Percentiles rank a stretch among this genome's conserved stretches.
These are phyloP conservation scores for Lepidocyrtoides sp. DNA, from an alignment of 2,888 invertebrate genomes.

Conservation along the genomic window DNA sequence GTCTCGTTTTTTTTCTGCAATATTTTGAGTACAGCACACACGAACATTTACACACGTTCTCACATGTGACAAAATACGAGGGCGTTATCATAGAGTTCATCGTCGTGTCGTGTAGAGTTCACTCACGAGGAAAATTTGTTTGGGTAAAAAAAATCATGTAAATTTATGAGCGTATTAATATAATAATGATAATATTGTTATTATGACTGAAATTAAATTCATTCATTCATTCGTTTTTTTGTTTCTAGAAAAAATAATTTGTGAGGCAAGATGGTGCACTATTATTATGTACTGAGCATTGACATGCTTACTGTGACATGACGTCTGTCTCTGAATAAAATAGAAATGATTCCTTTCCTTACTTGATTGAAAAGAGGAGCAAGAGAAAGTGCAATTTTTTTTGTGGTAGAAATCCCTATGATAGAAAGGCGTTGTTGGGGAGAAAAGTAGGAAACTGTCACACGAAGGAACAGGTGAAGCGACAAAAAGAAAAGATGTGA, in stretches of 20 bases:
- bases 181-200: not conserved
- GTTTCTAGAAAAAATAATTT: too few relatives aligned
- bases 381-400: slow-evolving; percentile 41
- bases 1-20: slow-evolving; percentile 46
- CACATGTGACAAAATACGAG: slow-evolving; percentile 50
- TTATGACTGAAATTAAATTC: not conserved
- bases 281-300: too few relatives aligned
- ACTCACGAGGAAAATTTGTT: slow-evolving; percentile 38
- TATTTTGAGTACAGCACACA: slow-evolving; percentile 10
- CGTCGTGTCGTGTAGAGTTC: slow-evolving; percentile 24
- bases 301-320: too few relatives aligned
- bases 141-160: not conserved
- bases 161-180: not conserved
- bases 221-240: not conserved
- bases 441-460: slow-evolving; percentile 73
- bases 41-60: slow-evolving; percentile 23
- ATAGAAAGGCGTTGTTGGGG: slow-evolving; percentile 19
- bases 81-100: slow-evolving; percentile 12
- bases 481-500: slow-evolving; percentile 15
- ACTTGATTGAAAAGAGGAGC: not conserved
- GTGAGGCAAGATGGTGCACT: too few relatives aligned
- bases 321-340: not conserved
- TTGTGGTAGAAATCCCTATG: not conserved
- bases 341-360: not conserved
- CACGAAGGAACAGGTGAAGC: slow-evolving; percentile 50